Evolutionary conservation across 2,113 vertebrate genomes (phyloP), one percentile per base, ranked within the genome.

Genomic region (Lampris incognitus): DNA sequence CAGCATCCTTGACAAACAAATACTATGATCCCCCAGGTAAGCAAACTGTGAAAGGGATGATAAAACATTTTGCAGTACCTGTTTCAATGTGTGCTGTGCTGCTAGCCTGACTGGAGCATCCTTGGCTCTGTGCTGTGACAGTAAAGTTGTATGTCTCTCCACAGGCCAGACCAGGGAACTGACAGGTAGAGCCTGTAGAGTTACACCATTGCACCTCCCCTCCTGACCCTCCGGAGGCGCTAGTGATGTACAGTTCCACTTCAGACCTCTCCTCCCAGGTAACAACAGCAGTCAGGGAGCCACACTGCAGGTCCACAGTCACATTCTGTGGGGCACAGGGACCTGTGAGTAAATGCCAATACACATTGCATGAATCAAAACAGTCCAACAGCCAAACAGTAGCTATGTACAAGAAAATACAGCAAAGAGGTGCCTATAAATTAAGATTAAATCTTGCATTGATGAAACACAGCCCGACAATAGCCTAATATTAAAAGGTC

Each of bases 81-180:
- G 93, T 91, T n/a, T 75, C 78, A 48, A 87, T 77, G 66, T 55
- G 44, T 4, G 87, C 80, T 0, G 83, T 5, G 9, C 7, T 51
- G 0, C 92, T 92, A 55, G 39, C 4, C 13, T 69, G 68, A 60
- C 93, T 91, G 2, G 5, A 36, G 83, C 93, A 93, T 77, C 76
- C 70, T 2, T 72, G 60, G 74, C 55, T 82, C 13, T 78, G 10
- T 2, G 91, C 88, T 41, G n/a, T 82, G 44, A 92, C 90, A 5
- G 85, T 86, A 5, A 94, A 87, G 72, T 82, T 89, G 84, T 91
- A 94, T 41, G 2, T 88, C 59, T 90, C 78, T 67, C 92, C 91
- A 80, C 92, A 94, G 76, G 69, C 36, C 79, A 94, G 84, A 37
- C 51, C 5, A 6, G 67, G 1, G 42, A 94, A 87, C 49, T 49